These are phyloP conservation scores for Aptenodytes forsteri DNA, from an alignment of 2,113 vertebrate genomes.

Conservation along the genomic window DNA sequence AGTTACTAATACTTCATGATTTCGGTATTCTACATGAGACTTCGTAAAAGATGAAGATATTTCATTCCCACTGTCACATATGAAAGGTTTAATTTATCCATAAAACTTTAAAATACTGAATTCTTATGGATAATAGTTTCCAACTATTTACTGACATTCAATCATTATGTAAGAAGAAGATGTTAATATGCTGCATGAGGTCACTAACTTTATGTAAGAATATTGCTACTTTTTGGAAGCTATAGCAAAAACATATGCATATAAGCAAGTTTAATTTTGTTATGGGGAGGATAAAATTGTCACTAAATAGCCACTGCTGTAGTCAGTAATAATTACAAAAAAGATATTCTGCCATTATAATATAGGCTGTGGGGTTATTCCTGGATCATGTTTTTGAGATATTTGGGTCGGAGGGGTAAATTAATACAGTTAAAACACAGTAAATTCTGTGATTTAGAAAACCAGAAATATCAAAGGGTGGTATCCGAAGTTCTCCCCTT, in stretches of 20 bases:
- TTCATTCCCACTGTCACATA: neutral
- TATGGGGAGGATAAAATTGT: neutral
- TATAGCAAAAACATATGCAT: neutral
- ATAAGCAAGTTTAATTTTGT: neutral
- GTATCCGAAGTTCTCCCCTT: neutral
- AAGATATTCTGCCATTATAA: neutral
- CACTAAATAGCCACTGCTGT: neutral
- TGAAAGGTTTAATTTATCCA: neutral
- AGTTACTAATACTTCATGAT: neutral
- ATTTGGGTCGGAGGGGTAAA: neutral
- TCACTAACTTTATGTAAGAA: neutral
- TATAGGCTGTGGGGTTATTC: neutral
- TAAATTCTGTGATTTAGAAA: neutral
- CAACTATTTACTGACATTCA: neutral
- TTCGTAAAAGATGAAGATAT: neutral
- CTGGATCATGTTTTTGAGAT: neutral
- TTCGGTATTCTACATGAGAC: neutral
- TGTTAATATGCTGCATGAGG: neutral
- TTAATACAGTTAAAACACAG: neutral
- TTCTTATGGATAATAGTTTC: neutral
- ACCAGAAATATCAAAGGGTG: neutral
- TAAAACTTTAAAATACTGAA: neutral
- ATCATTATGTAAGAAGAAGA: neutral
- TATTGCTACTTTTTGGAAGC: neutral
- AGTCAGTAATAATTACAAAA: neutral